These are phyloP conservation scores for Scaptodrosophila latifasciaeformis DNA, from an alignment of 2,888 invertebrate species.

Conservation along the genomic window DNA sequence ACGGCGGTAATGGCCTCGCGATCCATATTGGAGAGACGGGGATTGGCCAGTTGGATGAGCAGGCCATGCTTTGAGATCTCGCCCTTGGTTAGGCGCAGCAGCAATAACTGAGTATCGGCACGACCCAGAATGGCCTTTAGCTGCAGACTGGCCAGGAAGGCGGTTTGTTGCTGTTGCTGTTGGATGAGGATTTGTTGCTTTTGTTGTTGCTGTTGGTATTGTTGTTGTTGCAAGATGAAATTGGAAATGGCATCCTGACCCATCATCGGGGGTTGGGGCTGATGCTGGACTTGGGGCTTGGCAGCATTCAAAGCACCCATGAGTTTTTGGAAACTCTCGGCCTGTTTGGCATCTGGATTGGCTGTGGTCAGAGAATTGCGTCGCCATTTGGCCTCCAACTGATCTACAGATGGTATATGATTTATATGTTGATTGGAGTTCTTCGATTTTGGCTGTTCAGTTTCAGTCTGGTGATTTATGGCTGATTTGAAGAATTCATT, in stretches of 20 bases:
- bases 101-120: constrained; percentile 68
- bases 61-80: constrained; percentile 73
- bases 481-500: constrained; percentile 72
- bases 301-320: constrained; percentile 50
- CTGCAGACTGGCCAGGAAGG: constrained; percentile 70
- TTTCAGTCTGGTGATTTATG: constrained; percentile 19
- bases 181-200: constrained; percentile 62
- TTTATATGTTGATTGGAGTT: constrained; percentile 36
- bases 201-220: constrained; percentile 67
- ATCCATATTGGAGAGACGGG: constrained; percentile 65
- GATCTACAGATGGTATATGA: constrained; percentile 70
- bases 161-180: constrained; percentile 72
- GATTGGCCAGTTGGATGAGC: constrained; percentile 70
- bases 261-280: constrained; percentile 27
- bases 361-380: constrained; percentile 49
- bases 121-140: constrained; percentile 70
- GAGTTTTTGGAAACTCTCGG: constrained; percentile 70
- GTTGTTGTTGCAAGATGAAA: constrained; percentile 70
- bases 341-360: constrained; percentile 26
- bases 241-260: constrained; percentile 66
- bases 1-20: constrained; percentile 73
- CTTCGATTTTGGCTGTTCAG: constrained; percentile 46
- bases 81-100: constrained; percentile 71
- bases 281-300: constrained; percentile 38
- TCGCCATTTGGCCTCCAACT: constrained; percentile 72